These are phyloP conservation scores for Myzus persicae DNA, from an alignment of 1,140 invertebrate genomes.

Conservation along the genomic window DNA sequence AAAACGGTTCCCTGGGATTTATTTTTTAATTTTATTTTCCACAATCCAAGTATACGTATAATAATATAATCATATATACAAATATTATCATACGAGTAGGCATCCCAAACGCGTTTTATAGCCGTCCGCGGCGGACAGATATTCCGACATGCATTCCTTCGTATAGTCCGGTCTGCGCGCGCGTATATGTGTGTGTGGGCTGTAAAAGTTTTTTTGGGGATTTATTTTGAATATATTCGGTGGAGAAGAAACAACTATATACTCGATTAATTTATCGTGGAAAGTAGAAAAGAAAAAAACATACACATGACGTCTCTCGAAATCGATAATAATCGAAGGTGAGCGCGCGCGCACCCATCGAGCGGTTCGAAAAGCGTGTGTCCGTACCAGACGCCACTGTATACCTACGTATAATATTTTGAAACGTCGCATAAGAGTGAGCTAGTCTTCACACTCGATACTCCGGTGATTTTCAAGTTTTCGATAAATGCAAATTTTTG, in stretches of 20 bases:
- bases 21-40: neutral
- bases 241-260: neutral
- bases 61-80: neutral
- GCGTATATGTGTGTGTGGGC: neutral
- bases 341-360: neutral
- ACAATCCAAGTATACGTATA: neutral
- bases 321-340: conserved; percentile 2
- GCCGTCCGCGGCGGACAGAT: neutral
- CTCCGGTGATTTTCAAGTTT: neutral
- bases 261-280: neutral
- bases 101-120: neutral
- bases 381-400: neutral
- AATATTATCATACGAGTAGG: no score
- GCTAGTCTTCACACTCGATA: neutral
- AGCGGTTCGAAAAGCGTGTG: neutral
- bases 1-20: neutral
- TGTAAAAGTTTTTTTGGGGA: neutral
- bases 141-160: neutral
- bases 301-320: neutral
- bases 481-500: neutral
- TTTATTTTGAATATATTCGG: neutral
- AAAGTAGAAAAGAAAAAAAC: neutral
- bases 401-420: neutral
- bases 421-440: neutral
- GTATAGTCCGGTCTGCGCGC: neutral